Base-by-base conservation (phyloP, 2,888 invertebrate species). In the Amphipyra berbera region DNA sequence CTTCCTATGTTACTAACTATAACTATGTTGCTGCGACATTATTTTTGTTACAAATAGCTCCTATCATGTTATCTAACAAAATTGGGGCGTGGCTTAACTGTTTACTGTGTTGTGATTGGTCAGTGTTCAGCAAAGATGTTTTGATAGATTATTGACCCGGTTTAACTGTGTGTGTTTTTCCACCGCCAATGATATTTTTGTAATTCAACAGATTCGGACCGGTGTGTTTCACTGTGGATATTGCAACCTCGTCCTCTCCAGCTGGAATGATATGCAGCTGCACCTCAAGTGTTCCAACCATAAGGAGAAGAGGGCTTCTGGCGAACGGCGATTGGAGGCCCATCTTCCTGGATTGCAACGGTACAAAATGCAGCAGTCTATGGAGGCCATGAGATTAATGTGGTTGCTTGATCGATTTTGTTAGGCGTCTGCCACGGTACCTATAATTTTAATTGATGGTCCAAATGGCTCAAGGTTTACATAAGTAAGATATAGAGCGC, bases 221-320 rank as follows among this genome's bases (percentile, higher is more conserved):
- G 79, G 63, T 0, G n/a, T 78, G 7, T 89, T 71, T 63, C 90
- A 90, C 71, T 90, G 90, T 47, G 90, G 84, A 0, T 85, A 45
- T 68, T 90, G 90, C 67, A 79, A 88, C 62, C 48, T 83, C 3
- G 33, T 86, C 3, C 38, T 80, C 0, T 52, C 56, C 0, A 49
- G 62, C 6, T 82, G 82, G 83, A 47, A 47, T 0, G 66, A 74
- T 0, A 61, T 86, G 37, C 33, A 59, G 5, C 49, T 44, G 2
- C 90, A 90, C 49, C 70, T 89, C 2, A 62, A 74, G 7, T 81
- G 82, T 14, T 6, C 21, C 0, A 63, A 74, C 0, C 85, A 84
- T 40, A 61, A 42, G 12, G 2, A 40, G 0, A 38, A 30, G n/a
- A 53, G 57, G 15, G 8, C 33, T 0, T 0, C 5, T 0, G 55